A percentile compares a stretch with the other conserved stretches of the same genome.
Evolutionary conservation across 2,113 vertebrate genomes (phyloP).

Genomic region (Callopanchax toddi): DNA sequence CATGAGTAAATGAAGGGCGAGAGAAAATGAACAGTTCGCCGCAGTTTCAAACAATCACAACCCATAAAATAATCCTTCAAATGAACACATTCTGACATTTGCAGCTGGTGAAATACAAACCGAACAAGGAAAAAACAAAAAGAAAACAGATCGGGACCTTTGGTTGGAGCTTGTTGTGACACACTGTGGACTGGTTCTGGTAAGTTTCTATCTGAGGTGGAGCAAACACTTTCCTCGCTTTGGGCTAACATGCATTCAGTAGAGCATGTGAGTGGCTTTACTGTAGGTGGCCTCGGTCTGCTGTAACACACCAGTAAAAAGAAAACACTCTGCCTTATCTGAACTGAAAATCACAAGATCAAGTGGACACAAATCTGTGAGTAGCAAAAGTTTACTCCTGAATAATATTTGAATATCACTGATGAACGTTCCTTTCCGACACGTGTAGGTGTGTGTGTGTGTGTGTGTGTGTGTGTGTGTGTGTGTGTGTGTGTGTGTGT

Average conservation of each 20-base stretch:
- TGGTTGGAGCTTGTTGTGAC: slow-evolving; percentile 8
- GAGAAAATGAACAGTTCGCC: slow-evolving; percentile 31
- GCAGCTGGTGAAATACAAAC: slow-evolving; percentile 7
- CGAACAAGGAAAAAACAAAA: not conserved
- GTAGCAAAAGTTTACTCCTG: slow-evolving; percentile 57
- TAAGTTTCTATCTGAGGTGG: slow-evolving; percentile 41
- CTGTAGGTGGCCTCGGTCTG: slow-evolving; percentile 26
- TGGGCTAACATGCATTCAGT: slow-evolving; percentile 21
- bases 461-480: slow-evolving; percentile 6
- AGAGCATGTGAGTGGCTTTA: slow-evolving; percentile 23
- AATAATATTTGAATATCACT: slow-evolving; percentile 38
- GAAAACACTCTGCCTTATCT: slow-evolving; percentile 7
- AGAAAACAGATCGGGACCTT: slow-evolving; percentile 3
- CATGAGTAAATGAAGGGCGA: slow-evolving; percentile 29
- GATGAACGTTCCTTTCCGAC: slow-evolving; percentile 39
- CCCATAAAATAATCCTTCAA: slow-evolving; percentile 19
- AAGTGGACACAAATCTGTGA: slow-evolving; percentile 48
- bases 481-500: slow-evolving; percentile 9
- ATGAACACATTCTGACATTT: slow-evolving; percentile 9
- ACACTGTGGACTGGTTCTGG: slow-evolving; percentile 17
- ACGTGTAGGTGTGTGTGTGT: too few species aligned
- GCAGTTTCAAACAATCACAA: slow-evolving; percentile 40
- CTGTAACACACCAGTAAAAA: slow-evolving; percentile 2
- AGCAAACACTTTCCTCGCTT: slow-evolving; percentile 10
- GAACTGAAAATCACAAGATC: slow-evolving; percentile 13